Base-by-base conservation (phyloP, 2,888 invertebrate species). In the Lepidocyrtinus sp. region DNA sequence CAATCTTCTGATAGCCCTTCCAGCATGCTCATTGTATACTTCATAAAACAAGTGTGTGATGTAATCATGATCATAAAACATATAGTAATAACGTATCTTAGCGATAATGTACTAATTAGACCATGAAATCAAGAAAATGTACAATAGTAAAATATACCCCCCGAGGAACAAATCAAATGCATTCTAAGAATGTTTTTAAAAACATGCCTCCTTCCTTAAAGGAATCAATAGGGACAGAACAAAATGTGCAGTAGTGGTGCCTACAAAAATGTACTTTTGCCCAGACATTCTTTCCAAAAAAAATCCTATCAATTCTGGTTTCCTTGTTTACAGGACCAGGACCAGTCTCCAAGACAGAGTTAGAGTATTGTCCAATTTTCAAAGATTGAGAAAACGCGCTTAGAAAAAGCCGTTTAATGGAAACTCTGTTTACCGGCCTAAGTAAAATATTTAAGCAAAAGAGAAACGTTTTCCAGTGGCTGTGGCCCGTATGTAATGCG, bases 11-110 rank as follows among this genome's bases (percentile, higher is more conserved):
- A 45, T 65, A 17, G 22, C 67, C 75, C 68, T 17, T 61, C 36
- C 62, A 61, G 46, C 50, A 69, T 75, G 75, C 75, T 75, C 75
- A 75, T 24, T 67, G 69, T 75, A 75, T 75, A 75, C 75, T 75
- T 59, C 75, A 25, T 63, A 62, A 61, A 61, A 59, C 67, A 65
- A 61, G 27, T 75, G 67, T 65, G 75, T 75, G 75, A 75, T 75
- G 59, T 59, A 55, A 59, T 59, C 59, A 59, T 59, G 59, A 59
- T 59, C 59, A 59, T 59, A 59, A 36, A 36, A 55, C n/a, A 55
- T n/a, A 55, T 15, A 55, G n/a, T 55, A 55, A 15, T 55, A 7
- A n/a, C n/a, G n/a, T n/a, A 55, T 55, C 9, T 9, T 55, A 7
- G 17, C 17, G 17, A 55, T 59, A 59, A 59, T 50, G 36, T 36